A percentile compares a stretch with the other conserved stretches of the same genome.
phyloP scores from a whole-genome alignment of 2,888 invertebrate species.

The Morpho helenor region DNA sequence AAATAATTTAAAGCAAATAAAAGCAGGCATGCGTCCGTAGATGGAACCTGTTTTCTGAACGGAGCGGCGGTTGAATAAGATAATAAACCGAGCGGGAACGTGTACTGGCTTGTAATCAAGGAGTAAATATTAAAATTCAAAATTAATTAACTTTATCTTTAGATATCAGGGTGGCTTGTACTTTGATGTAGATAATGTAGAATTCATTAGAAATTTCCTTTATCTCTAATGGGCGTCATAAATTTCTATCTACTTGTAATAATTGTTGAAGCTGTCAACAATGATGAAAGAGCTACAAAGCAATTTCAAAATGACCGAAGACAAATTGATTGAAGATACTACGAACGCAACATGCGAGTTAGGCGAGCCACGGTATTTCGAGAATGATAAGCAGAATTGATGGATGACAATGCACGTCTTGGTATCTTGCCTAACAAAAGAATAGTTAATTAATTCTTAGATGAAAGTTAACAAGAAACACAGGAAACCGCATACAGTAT shows the following conservation, averaged over 20 bases:
- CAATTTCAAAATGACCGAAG: constrained; percentile 52
- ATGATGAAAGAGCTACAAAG: constrained; percentile 49
- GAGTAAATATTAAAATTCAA: constrained; percentile 13
- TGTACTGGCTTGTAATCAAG: constrained; percentile 14
- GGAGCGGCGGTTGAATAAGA: constrained; percentile 60
- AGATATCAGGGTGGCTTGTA: background rate
- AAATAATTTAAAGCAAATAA: constrained; percentile 74
- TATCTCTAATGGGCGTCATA: constrained; percentile 15
- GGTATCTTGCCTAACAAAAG: constrained; percentile 55
- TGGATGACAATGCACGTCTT: constrained; percentile 62
- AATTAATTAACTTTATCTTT: constrained; percentile 13
- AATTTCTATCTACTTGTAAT: constrained; percentile 22
- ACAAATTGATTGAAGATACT: constrained; percentile 61
- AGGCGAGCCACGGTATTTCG: constrained; percentile 34
- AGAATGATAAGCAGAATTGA: constrained; percentile 69
- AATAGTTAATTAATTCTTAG: constrained; percentile 68
- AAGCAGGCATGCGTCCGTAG: constrained; percentile 59
- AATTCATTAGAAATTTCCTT: constrained; percentile 17
- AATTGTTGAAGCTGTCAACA: constrained; percentile 26
- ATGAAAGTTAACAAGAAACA: constrained; percentile 57
- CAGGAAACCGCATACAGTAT: constrained; percentile 41
- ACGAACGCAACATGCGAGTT: constrained; percentile 41
- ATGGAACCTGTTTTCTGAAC: constrained; percentile 57
- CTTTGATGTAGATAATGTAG: constrained; percentile 13
- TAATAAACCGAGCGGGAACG: constrained; percentile 67